Percentiles rank a stretch among this genome's conserved stretches.
phyloP scores from a whole-genome alignment of 30 jellyfish, hydroid and myxozoan species.

The Hydra vulgaris region DNA sequence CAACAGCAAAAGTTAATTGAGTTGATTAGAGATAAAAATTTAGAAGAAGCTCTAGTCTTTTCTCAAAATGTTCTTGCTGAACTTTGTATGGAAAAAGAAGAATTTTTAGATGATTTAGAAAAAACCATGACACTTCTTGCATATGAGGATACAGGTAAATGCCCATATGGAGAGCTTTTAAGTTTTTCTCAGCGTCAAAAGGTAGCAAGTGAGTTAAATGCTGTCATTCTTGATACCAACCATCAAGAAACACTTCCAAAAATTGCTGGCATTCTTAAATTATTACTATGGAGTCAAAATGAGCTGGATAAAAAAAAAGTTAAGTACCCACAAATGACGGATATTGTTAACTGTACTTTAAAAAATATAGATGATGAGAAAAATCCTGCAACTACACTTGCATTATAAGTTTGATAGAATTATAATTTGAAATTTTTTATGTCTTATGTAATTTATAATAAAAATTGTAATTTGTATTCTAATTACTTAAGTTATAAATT shows the following conservation, averaged over 20 bases:
- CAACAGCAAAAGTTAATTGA: slow-evolving; percentile 94
- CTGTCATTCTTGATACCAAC: slow-evolving; percentile 80
- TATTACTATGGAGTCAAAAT: slow-evolving; percentile 74
- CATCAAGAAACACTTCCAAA: slow-evolving; percentile 84
- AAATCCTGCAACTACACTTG: slow-evolving; percentile 10
- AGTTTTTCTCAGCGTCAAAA: slow-evolving; percentile 66
- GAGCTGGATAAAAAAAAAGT: slow-evolving; percentile 73
- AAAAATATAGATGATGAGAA: slow-evolving; percentile 25
- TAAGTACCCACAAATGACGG: slow-evolving; percentile 79
- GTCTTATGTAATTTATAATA: too few relatives aligned
- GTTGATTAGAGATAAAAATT: slow-evolving; percentile 55
- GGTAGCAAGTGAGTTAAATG: slow-evolving; percentile 92
- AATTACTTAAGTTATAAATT: too few relatives aligned
- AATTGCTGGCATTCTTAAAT: slow-evolving; percentile 59
- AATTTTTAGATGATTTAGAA: slow-evolving; percentile 70
- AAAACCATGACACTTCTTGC: slow-evolving; percentile 91
- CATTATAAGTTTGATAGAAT: background rate
- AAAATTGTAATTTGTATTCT: too few relatives aligned
- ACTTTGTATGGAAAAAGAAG: slow-evolving; percentile 55
- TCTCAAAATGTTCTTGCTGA: slow-evolving; percentile 88
- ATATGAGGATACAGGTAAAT: slow-evolving; percentile 64
- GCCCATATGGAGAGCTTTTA: slow-evolving; percentile 85
- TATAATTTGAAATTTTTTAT: too few relatives aligned
- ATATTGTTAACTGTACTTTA: slow-evolving; percentile 54
- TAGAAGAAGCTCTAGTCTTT: slow-evolving; percentile 73